Conservation (phyloP, 1,140 invertebrate species). For the Listronotus bonariensis region DNA sequence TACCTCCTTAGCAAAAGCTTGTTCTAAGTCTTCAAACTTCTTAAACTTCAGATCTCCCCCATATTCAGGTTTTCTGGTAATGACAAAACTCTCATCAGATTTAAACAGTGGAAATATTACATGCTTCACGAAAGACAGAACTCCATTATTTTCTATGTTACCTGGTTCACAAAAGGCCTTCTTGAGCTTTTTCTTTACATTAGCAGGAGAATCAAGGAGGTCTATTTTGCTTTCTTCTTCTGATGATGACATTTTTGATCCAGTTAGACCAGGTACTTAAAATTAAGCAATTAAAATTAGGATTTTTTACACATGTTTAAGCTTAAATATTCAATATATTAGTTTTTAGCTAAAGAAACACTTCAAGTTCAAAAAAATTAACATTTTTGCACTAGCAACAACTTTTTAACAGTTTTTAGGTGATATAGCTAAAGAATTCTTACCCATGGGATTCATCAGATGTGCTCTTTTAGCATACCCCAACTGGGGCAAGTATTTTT, state of each 20-base stretch:
- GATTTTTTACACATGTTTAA: no score
- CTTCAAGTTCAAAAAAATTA: no score
- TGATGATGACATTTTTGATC: constrained; percentile 97
- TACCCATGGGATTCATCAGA: constrained; percentile 99
- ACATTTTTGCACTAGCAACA: no score
- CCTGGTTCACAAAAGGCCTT: constrained; percentile 98
- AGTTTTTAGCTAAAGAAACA: no score
- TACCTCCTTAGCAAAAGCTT: constrained; percentile 71
- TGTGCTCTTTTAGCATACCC: constrained; percentile 94
- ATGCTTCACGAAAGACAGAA: constrained; percentile 94
- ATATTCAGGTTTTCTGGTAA: constrained; percentile 64
- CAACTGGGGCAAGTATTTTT: constrained; percentile 93
- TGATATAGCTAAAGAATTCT: constrained; percentile 46
- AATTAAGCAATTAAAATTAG: no score
- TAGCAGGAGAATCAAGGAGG: constrained; percentile 84
- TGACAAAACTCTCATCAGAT: constrained; percentile 65
- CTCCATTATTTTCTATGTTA: constrained; percentile 92
- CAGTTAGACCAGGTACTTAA: constrained; percentile 79
- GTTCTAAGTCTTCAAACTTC: constrained; percentile 78
- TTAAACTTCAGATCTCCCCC: constrained; percentile 77
- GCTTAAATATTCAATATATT: no score
- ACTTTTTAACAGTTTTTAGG: no score
- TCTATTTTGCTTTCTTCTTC: constrained; percentile 99
- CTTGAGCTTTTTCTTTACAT: constrained; percentile 95
- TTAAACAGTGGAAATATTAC: constrained; percentile 89